Conservation (phyloP, 2,888 invertebrate species). For the Synergus itoensis region DNA sequence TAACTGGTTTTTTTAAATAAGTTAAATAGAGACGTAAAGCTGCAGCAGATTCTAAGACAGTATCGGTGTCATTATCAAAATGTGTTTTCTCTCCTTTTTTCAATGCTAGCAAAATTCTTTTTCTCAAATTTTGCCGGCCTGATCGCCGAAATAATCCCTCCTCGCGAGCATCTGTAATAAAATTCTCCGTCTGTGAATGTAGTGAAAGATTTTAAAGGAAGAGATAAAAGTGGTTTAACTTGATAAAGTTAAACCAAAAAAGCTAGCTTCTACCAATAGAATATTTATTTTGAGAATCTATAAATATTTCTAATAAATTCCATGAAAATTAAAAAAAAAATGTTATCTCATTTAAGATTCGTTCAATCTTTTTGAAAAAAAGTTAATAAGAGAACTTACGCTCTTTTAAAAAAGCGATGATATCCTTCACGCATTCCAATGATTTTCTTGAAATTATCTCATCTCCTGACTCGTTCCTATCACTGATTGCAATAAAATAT, state of each 20-base stretch:
- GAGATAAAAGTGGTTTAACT: no score
- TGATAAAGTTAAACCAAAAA: no score
- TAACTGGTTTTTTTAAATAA: slow-evolving; percentile 75
- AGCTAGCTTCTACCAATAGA: no score
- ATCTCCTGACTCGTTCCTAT: slow-evolving; percentile 48
- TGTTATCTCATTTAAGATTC: background rate
- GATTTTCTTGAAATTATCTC: slow-evolving; percentile 78
- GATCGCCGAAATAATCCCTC: slow-evolving; percentile 69
- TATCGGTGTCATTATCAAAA: slow-evolving; percentile 58
- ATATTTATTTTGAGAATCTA: no score
- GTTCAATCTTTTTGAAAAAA: background rate
- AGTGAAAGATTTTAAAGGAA: no score
- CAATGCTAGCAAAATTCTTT: slow-evolving; percentile 63
- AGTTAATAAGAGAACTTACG: slow-evolving; percentile 69
- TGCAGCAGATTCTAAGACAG: slow-evolving; percentile 76
- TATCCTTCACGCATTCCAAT: slow-evolving; percentile 74
- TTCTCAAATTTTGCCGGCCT: slow-evolving; percentile 62
- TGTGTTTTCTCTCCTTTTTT: slow-evolving; percentile 65
- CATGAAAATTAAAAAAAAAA: background rate
- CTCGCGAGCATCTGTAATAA: slow-evolving; percentile 62
- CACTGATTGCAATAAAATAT: background rate
- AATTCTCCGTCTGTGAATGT: background rate
- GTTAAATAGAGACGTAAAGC: slow-evolving; percentile 76
- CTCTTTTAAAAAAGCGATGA: slow-evolving; percentile 75
- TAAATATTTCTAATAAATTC: no score